Evolutionary conservation across 1,140 invertebrate species (phyloP).

Genomic region (Bombus vancouverensis): DNA sequence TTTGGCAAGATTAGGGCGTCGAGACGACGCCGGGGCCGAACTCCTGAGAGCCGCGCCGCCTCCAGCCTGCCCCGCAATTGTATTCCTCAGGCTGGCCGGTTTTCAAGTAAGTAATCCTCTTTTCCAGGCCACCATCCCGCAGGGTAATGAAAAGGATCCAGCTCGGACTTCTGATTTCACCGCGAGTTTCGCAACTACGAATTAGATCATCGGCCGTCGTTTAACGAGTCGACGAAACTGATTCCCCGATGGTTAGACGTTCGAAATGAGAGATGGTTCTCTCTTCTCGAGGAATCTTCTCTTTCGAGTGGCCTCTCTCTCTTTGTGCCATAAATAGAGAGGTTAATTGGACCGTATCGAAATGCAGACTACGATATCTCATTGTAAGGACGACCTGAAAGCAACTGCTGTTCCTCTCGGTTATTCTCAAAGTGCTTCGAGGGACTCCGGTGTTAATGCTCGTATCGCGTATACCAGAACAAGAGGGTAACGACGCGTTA

Average conservation of each 20-base stretch:
- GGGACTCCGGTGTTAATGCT: neutral
- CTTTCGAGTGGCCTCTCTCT: neutral
- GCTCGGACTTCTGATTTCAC: neutral
- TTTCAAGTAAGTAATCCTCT: constrained; percentile 78
- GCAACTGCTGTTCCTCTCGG: too few relatives aligned
- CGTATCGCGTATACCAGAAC: neutral
- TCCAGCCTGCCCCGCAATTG: constrained; percentile 76
- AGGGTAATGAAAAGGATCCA: neutral
- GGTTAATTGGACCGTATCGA: neutral
- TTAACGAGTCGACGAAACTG: constrained; percentile 8
- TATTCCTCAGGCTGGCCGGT: constrained; percentile 82
- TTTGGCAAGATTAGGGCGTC: constrained; percentile 76
- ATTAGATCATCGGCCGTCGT: neutral
- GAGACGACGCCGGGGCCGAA: constrained; percentile 78
- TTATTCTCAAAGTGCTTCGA: neutral
- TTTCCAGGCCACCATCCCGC: neutral
- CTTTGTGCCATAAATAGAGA: constrained; percentile 8
- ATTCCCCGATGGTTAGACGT: too few relatives aligned
- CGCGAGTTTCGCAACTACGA: neutral
- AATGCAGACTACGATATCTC: neutral
- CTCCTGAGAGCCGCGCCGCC: constrained; percentile 75
- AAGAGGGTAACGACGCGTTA: neutral
- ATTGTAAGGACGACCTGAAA: neutral
- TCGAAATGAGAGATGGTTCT: neutral
- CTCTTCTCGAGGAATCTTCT: neutral